These are phyloP conservation scores for Mimas tiliae DNA, from an alignment of 2,888 invertebrate species.

Conservation along the genomic window DNA sequence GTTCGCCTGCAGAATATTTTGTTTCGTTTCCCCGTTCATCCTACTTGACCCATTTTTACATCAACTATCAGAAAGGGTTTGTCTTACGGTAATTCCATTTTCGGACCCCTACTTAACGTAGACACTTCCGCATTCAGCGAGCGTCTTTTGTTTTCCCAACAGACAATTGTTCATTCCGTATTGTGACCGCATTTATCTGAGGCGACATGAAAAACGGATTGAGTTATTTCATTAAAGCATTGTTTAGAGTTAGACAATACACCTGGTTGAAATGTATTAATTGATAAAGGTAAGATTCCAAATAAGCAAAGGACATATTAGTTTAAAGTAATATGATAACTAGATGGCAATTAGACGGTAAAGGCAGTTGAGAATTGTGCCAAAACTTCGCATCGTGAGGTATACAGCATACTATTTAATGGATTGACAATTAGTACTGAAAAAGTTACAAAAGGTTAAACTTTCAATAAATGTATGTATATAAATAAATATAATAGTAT, in stretches of 20 bases:
- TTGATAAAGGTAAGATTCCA: background rate
- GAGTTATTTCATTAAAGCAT: background rate
- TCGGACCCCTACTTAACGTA: slow-evolving; percentile 18
- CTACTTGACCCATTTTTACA: slow-evolving; percentile 21
- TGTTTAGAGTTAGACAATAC: background rate
- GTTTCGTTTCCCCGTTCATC: background rate
- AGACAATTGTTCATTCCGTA: slow-evolving; percentile 3
- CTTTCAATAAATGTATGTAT: too few relatives aligned
- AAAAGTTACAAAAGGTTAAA: too few relatives aligned
- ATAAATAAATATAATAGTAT: too few relatives aligned
- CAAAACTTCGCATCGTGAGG: too few relatives aligned
- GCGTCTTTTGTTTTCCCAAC: slow-evolving; percentile 15
- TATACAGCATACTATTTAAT: too few relatives aligned
- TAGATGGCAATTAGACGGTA: too few relatives aligned
- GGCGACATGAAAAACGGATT: slow-evolving; percentile 12
- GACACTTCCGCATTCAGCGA: slow-evolving; percentile 18
- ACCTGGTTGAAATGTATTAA: background rate
- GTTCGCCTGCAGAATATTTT: slow-evolving; percentile 11
- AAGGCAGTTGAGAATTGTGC: too few relatives aligned
- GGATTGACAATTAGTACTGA: too few relatives aligned
- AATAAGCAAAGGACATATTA: too few relatives aligned
- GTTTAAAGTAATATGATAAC: too few relatives aligned
- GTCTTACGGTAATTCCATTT: slow-evolving; percentile 22
- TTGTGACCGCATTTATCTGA: slow-evolving; percentile 4
- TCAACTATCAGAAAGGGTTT: slow-evolving; percentile 19